Percentiles rank a stretch among this genome's conserved stretches.
Evolutionary conservation across 2,888 invertebrate genomes (phyloP).

Genomic region (Pandemis cinnamomeana): DNA sequence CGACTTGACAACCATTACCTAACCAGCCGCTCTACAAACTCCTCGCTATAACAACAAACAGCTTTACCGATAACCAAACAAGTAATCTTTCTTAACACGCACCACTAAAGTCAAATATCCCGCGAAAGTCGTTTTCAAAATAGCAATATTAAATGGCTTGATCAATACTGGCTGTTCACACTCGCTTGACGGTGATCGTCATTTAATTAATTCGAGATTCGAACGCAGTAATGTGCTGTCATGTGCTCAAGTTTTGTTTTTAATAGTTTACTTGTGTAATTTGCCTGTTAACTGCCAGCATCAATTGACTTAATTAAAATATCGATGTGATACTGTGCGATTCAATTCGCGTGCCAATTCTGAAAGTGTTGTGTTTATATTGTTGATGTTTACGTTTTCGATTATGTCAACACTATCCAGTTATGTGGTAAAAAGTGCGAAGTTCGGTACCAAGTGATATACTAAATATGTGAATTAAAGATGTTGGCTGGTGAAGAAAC

Average conservation of each 20-base stretch:
- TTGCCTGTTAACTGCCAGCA: constrained; percentile 5
- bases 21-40: constrained; percentile 76
- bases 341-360: constrained; percentile 31
- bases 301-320: constrained; percentile 12
- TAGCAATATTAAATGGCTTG: constrained; percentile 62
- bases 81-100: constrained; percentile 50
- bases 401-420: constrained; percentile 40
- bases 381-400: constrained; percentile 19
- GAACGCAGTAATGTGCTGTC: constrained; percentile 71
- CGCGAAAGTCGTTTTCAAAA: constrained; percentile 44
- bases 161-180: constrained; percentile 70
- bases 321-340: constrained; percentile 8
- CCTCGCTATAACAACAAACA: constrained; percentile 55
- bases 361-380: constrained; percentile 31
- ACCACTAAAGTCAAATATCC: constrained; percentile 59
- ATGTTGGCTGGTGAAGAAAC: constrained; percentile 80
- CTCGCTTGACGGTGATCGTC: constrained; percentile 71
- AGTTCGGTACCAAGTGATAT: constrained; percentile 49
- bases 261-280: constrained; percentile 44
- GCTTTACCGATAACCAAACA: constrained; percentile 43
- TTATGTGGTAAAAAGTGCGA: constrained; percentile 44
- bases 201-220: constrained; percentile 80
- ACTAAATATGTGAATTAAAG: constrained; percentile 68
- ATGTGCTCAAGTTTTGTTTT: constrained; percentile 53
- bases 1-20: constrained; percentile 77